Conservation (phyloP, 2,888 invertebrate genomes). For the Gari tellinella region DNA sequence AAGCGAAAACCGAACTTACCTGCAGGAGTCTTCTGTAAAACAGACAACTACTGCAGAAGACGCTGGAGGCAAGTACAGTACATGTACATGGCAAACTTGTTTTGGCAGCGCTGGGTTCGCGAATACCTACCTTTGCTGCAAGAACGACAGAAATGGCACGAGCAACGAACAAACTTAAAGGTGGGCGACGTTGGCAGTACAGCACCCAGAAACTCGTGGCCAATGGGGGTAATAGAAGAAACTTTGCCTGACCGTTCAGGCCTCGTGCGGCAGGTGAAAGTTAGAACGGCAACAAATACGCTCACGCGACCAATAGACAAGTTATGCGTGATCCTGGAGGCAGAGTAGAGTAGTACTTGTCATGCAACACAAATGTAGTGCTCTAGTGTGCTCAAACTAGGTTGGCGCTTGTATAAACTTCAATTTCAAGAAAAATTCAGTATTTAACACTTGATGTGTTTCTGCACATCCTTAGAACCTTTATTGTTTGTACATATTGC, state of each 20-base stretch:
- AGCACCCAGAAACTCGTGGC: conserved; percentile 39
- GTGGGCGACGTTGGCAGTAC: conserved; percentile 26
- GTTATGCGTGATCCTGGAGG: conserved; percentile 9
- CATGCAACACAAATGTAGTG: too few relatives aligned
- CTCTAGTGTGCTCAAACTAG: too few relatives aligned
- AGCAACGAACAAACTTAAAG: conserved; percentile 11
- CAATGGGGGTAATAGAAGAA: conserved; percentile 23
- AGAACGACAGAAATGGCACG: conserved; percentile 35
- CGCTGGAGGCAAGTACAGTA: conserved; percentile 48
- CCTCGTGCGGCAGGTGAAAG: conserved; percentile 36
- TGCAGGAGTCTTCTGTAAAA: conserved; percentile 35
- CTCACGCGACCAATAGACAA: conserved; percentile 37
- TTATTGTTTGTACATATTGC: too few relatives aligned
- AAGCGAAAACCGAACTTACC: conserved; percentile 23
- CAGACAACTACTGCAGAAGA: conserved; percentile 31
- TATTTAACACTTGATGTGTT: too few relatives aligned
- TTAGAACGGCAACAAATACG: conserved; percentile 32
- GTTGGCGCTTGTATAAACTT: too few relatives aligned
- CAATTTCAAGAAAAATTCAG: too few relatives aligned
- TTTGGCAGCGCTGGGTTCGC: conserved; percentile 45
- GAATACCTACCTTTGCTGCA: conserved; percentile 38
- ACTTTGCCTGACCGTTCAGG: conserved; percentile 28
- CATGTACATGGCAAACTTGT: conserved; percentile 38
- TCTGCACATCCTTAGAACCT: too few relatives aligned
- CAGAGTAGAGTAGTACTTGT: conserved; percentile 1